A percentile compares a stretch with the other conserved stretches of the same genome.
Evolutionary conservation across 2,797 vertebrate genomes (phyloP).

Genomic region (Holocentrus rufus): DNA sequence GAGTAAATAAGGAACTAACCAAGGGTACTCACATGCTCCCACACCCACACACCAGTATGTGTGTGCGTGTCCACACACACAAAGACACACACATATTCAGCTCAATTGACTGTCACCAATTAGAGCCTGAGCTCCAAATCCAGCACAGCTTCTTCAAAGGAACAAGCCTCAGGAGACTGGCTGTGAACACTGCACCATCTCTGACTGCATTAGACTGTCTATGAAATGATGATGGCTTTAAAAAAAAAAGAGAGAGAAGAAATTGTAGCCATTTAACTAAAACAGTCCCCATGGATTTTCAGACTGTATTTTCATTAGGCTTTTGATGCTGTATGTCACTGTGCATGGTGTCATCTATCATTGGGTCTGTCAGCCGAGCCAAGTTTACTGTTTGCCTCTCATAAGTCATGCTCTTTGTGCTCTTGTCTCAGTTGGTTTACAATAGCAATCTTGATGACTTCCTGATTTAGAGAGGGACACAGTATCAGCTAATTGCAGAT

Average conservation of each 20-base stretch:
- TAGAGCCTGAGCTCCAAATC: constrained; percentile 46
- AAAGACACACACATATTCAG: neutral
- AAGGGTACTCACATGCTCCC: neutral
- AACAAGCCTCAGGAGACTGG: constrained; percentile 20
- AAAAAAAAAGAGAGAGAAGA: constrained; percentile 1
- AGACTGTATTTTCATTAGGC: neutral
- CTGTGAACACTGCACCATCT: constrained; percentile 36
- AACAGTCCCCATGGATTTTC: neutral
- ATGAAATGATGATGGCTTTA: constrained; percentile 14
- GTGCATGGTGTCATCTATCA: neutral
- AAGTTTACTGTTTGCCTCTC: neutral
- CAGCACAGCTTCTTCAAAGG: constrained; percentile 46
- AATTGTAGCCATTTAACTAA: neutral
- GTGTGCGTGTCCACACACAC: neutral
- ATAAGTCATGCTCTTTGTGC: neutral
- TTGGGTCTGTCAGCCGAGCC: neutral
- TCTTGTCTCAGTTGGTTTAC: neutral
- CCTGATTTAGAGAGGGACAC: neutral
- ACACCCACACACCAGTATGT: too few relatives aligned
- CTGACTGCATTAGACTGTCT: constrained; percentile 11
- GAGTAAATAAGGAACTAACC: constrained; percentile 54
- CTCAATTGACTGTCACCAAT: constrained; percentile 44
- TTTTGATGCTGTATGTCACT: neutral
- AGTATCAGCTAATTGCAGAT: neutral
- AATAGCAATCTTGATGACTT: neutral